phyloP scores from a whole-genome alignment of 2,888 invertebrate genomes.

The Lithophane ornitopus region DNA sequence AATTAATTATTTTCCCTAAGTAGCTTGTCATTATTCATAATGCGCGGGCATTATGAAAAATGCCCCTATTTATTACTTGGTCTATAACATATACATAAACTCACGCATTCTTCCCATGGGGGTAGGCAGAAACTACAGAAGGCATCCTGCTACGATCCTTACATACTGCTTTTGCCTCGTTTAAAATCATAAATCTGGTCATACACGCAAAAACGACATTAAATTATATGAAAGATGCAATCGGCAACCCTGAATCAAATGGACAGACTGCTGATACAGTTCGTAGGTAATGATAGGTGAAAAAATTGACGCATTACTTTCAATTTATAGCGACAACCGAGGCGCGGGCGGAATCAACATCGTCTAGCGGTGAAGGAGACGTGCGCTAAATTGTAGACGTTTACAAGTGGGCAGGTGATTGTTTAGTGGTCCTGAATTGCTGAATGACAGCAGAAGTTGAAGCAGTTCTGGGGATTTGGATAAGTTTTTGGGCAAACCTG shows the following conservation, averaged over 20 bases:
- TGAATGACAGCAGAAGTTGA: background rate
- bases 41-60: no score
- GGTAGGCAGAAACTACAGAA: no score
- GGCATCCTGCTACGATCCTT: no score
- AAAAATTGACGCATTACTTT: slow-evolving; percentile 64
- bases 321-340: slow-evolving; percentile 61
- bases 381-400: slow-evolving; percentile 9
- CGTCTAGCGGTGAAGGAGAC: slow-evolving; percentile 6
- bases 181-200: no score
- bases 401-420: slow-evolving; percentile 18
- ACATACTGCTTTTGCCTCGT: no score
- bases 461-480: background rate
- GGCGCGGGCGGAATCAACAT: slow-evolving; percentile 38
- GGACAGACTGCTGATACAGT: slow-evolving; percentile 57
- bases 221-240: background rate
- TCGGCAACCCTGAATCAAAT: slow-evolving; percentile 52
- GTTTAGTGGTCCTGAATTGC: background rate
- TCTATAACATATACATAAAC: no score
- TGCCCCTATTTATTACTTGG: no score
- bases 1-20: no score
- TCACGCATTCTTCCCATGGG: no score
- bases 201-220: no score
- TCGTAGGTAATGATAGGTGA: slow-evolving; percentile 60
- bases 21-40: no score
- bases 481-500: background rate